Conservation (phyloP, 2,888 invertebrate species). For the Lacanobia wlatinum region DNA sequence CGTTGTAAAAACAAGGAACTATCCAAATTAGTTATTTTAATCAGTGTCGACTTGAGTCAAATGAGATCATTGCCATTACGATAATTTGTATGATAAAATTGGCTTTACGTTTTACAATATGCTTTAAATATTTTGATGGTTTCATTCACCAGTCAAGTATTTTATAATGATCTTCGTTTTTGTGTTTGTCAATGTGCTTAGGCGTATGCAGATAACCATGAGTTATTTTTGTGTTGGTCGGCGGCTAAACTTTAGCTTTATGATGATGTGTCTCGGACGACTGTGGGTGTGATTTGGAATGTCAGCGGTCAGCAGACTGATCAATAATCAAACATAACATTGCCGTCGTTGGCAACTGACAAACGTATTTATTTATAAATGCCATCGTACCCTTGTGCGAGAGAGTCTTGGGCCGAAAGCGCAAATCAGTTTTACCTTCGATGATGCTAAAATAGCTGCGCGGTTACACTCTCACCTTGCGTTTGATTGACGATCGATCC, state of each 20-base stretch:
- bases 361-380: constrained; percentile 88
- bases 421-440: constrained; percentile 90
- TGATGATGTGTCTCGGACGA: constrained; percentile 41
- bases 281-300: constrained; percentile 54
- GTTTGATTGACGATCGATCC: constrained; percentile 91
- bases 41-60: constrained; percentile 80
- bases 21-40: constrained; percentile 79
- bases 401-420: constrained; percentile 90
- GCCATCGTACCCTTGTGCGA: constrained; percentile 86
- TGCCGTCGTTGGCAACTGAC: constrained; percentile 83
- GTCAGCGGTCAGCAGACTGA: constrained; percentile 73
- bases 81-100: constrained; percentile 79
- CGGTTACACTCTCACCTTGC: constrained; percentile 90
- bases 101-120: constrained; percentile 69
- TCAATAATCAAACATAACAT: constrained; percentile 73
- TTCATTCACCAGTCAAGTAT: constrained; percentile 67
- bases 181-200: constrained; percentile 29
- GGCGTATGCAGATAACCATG: constrained; percentile 53
- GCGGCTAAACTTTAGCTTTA: constrained; percentile 33
- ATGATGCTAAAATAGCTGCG: constrained; percentile 89
- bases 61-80: constrained; percentile 86
- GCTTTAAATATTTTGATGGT: constrained; percentile 67
- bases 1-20: constrained; percentile 83
- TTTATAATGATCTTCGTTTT: constrained; percentile 46
- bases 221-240: constrained; percentile 40